Conservation (phyloP, 2,888 invertebrate genomes). For the Phragmatobia fuliginosa region DNA sequence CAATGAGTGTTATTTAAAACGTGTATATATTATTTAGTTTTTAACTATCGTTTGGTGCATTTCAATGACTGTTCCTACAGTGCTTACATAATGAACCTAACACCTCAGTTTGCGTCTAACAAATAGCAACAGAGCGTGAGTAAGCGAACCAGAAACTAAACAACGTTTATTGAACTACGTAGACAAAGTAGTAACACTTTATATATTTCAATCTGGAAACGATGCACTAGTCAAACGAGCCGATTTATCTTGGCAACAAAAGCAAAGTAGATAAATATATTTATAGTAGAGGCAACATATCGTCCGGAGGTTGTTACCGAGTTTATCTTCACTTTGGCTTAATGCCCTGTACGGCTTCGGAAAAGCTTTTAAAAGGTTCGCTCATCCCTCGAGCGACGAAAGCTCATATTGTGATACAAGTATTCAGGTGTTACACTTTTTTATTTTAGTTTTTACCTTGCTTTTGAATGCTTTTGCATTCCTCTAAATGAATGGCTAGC, state of each 20-base stretch:
- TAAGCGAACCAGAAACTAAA: slow-evolving; percentile 44
- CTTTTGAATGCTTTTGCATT: slow-evolving; percentile 47
- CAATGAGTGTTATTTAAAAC: slow-evolving; percentile 16
- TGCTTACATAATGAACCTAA: slow-evolving; percentile 41
- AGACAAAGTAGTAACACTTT: slow-evolving; percentile 66
- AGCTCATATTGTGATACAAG: slow-evolving; percentile 61
- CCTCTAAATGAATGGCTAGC: slow-evolving; percentile 46
- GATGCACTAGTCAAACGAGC: slow-evolving; percentile 73
- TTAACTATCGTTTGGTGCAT: slow-evolving; percentile 9
- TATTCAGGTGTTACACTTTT: slow-evolving; percentile 53
- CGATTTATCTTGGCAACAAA: slow-evolving; percentile 79
- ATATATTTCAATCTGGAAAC: slow-evolving; percentile 70
- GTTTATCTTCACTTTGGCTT: slow-evolving; percentile 77
- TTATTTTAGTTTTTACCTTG: slow-evolving; percentile 49
- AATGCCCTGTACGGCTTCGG: slow-evolving; percentile 73
- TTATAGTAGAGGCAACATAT: slow-evolving; percentile 75
- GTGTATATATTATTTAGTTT: slow-evolving; percentile 7
- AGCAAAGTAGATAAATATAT: slow-evolving; percentile 79
- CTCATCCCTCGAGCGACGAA: slow-evolving; percentile 74
- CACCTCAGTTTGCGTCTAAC: slow-evolving; percentile 44
- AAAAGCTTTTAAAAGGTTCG: slow-evolving; percentile 79
- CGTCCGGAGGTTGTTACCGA: slow-evolving; percentile 70
- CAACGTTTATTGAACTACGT: slow-evolving; percentile 50
- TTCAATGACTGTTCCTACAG: slow-evolving; percentile 38
- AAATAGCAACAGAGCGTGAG: slow-evolving; percentile 48